Evolutionary conservation across 2,888 invertebrate genomes (phyloP), one percentile per base, ranked within the genome.

Genomic region (Lomographa bimaculata): DNA sequence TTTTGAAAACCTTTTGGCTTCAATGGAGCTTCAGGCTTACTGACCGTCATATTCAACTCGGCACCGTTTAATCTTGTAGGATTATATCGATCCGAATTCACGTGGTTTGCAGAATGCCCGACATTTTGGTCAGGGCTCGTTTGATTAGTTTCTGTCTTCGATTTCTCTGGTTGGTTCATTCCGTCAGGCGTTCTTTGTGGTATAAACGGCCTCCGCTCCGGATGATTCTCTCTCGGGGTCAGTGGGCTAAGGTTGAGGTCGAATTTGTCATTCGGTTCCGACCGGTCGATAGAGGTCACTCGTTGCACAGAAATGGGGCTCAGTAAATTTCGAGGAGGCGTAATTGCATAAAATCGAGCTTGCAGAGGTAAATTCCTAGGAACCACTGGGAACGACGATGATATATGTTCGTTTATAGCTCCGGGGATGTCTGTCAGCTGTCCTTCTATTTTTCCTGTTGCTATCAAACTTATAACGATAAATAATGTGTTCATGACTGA

Each of bases 401-500:
- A 33, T 26, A 56, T 37, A 11, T 50, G 53, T 27, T 54, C 19
- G 40, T 55, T 51, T 38, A 55, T 53, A 41, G 49, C 33, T 34
- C 50, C 52, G 7, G 59, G 57, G 47, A 52, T 61, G 46, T 55
- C 52, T 32, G 54, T 17, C 30, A 63, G 61, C 56, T 66, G 69
- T 11, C 62, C 59, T 41, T 51, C 52, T 49, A 62, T 65, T 64
- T 70, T 67, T 54, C 65, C 63, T 56, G 69, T 53, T 46, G 47
- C 54, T 40, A 68, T 38, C 38, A 68, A 46, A 48, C 55, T 64
- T 34, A 71, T 40, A 5, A 60, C 45, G 27, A 71, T 69, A 54
- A 74, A 46, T 63, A 74, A 65, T 56, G 43, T 44, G 46, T 60
- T 54, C 74, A 79, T 78, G 54, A 54, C 64, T 56, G 47, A 47